Percentiles rank a stretch among this genome's conserved stretches.
Evolutionary conservation across 2,113 vertebrate genomes (phyloP).

Genomic region (Peromyscus leucopus): DNA sequence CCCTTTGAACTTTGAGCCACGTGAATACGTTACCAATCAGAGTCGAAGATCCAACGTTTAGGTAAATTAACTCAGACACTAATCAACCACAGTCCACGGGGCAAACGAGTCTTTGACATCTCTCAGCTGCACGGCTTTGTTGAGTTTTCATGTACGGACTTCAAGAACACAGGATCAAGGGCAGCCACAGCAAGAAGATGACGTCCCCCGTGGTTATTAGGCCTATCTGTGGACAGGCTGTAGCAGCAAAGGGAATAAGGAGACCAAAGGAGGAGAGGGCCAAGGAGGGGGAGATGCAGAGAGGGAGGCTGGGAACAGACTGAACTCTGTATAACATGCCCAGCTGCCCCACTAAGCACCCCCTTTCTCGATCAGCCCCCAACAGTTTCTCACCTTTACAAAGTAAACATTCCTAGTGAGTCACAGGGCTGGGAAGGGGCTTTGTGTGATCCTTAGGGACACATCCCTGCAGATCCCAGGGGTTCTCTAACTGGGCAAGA

Average conservation of each 20-base stretch:
- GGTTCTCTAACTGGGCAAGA: constrained; percentile 43
- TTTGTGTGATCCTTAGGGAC: constrained; percentile 57
- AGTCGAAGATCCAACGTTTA: constrained; percentile 47
- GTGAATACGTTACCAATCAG: constrained; percentile 43
- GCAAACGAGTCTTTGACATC: background rate
- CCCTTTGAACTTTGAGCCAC: constrained; percentile 38
- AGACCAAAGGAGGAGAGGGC: background rate
- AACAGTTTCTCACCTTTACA: constrained; percentile 46
- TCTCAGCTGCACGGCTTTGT: background rate
- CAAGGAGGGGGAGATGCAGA: background rate
- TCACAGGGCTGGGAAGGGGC: background rate
- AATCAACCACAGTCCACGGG: background rate
- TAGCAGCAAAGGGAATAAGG: background rate
- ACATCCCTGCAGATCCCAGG: background rate
- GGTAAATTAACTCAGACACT: constrained; percentile 3
- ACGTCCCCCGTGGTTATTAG: background rate
- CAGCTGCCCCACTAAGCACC: background rate
- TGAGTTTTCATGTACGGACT: constrained; percentile 12
- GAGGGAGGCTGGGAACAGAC: background rate
- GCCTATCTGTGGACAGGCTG: background rate
- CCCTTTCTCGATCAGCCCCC: background rate
- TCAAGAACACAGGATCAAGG: constrained; percentile 37
- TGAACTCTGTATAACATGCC: background rate
- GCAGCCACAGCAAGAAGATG: background rate
- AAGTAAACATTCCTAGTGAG: constrained; percentile 9